Evolutionary conservation across 2,113 vertebrate genomes (phyloP).

Genomic region (Paracanthobrama guichenoti): DNA sequence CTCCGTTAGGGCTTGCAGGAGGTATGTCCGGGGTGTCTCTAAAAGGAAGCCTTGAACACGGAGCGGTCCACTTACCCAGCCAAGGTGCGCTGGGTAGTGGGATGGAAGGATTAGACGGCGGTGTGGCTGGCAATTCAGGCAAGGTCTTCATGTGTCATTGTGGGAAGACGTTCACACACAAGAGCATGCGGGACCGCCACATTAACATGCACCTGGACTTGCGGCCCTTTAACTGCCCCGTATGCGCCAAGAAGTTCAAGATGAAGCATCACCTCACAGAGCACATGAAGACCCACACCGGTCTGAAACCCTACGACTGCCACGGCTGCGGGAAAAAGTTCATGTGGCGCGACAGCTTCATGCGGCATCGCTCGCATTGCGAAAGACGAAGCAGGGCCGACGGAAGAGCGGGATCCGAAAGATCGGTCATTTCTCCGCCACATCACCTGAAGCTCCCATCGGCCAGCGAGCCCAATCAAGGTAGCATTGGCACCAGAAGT

Average conservation of each 20-base stretch:
- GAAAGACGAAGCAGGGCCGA: constrained; percentile 74
- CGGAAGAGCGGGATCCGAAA: constrained; percentile 53
- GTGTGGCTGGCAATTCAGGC: constrained; percentile 61
- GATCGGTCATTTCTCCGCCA: constrained; percentile 61
- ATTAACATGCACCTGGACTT: constrained; percentile 97
- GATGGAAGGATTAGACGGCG: constrained; percentile 53
- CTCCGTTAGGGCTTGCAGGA: constrained; percentile 61
- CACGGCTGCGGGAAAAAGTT: constrained; percentile 87
- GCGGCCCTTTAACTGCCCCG: constrained; percentile 89
- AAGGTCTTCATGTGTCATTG: constrained; percentile 95
- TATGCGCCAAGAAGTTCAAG: constrained; percentile 92
- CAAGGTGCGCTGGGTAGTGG: constrained; percentile 41
- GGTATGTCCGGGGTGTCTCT: constrained; percentile 63
- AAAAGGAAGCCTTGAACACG: constrained; percentile 71
- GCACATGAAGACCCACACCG: constrained; percentile 96
- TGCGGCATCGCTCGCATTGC: constrained; percentile 88
- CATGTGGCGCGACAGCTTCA: constrained; percentile 96
- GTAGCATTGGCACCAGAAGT: constrained; percentile 50
- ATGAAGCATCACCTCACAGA: constrained; percentile 96
- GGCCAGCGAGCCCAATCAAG: constrained; percentile 63
- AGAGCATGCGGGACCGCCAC: constrained; percentile 91
- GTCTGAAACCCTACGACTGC: constrained; percentile 90
- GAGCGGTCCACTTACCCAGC: constrained; percentile 66
- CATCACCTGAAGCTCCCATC: constrained; percentile 63
- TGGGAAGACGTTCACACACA: constrained; percentile 91